Evolutionary conservation across 1,140 invertebrate genomes (phyloP), one percentile per base, ranked within the genome.

Genomic region (Orussus abietinus): DNA sequence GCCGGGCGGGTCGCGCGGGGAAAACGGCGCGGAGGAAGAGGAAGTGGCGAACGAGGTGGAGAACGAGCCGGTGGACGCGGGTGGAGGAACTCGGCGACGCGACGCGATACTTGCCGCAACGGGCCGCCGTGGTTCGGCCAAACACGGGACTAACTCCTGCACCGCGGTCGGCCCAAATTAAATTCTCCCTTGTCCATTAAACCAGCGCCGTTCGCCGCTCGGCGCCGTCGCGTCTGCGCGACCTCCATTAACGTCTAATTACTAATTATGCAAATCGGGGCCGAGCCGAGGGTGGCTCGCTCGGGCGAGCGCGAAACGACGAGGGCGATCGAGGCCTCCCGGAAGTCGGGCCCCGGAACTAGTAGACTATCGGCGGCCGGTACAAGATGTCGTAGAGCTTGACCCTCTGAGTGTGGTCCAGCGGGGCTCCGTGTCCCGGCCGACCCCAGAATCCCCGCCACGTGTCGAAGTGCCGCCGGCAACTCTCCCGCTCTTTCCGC

Each of bases 381-480:
- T 71, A 58, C 33, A 73, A 64, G 38, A 73, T 67, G 40, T 64
- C 49, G 50, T 69, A 53, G 34, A 73, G 64, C 57, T 73, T 69
- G 35, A 55, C 65, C 31, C 66, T 56, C 12, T 56, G 54, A n/a
- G 42, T 45, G 19, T 64, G 62, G 51, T 72, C 63, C 45, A 66
- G 61, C 2, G 82, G 82, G 0, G 82, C 82, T 2, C 82, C 82
- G 55, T 84, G 79, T 5, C 82, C 82, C 4, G 82, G 82, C 18
- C 78, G 70, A 10, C 83, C 82, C 82, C 81, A 84, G 41, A 84
- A 69, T 5, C 72, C 75, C 44, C 72, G 73, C 82, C 82, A 84
- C 2, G 82, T 81, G 49, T 78, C 74, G 59, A 83, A 82, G 55
- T 85, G 83, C 31, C 67, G 71, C 13, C 66, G 64, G 25, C 75